Conservation (phyloP, 2,113 vertebrate species). For the Penelope pileata region DNA sequence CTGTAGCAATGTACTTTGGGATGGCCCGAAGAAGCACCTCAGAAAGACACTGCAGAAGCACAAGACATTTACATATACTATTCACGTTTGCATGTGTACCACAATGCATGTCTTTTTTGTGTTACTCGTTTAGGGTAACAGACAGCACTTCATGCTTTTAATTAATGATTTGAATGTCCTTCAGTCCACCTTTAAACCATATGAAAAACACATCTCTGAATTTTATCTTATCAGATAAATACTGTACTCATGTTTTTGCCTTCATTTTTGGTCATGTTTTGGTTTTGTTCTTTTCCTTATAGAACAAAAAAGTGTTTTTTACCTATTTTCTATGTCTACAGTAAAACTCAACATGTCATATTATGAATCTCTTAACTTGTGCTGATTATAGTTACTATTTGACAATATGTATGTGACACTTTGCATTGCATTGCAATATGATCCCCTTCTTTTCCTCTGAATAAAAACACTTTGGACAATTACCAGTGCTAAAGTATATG, state of each 20-base stretch:
- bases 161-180: neutral
- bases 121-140: neutral
- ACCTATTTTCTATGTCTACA: neutral
- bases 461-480: neutral
- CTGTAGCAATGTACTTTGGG: neutral
- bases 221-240: neutral
- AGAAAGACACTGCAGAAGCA: neutral
- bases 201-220: fast-evolving
- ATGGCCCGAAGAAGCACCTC: too few species aligned
- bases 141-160: neutral
- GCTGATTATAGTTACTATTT: neutral
- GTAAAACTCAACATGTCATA: neutral
- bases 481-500: neutral
- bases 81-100: neutral
- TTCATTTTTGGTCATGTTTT: neutral
- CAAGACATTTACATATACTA: neutral
- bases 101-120: neutral
- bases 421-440: neutral
- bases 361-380: neutral
- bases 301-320: fast-evolving
- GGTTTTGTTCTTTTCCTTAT: neutral
- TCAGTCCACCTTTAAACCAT: neutral
- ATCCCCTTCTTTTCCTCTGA: neutral
- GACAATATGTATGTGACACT: neutral
- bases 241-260: neutral